Evolutionary conservation across 2,888 invertebrate species (phyloP).

Genomic region (Micoletzkya japonica): DNA sequence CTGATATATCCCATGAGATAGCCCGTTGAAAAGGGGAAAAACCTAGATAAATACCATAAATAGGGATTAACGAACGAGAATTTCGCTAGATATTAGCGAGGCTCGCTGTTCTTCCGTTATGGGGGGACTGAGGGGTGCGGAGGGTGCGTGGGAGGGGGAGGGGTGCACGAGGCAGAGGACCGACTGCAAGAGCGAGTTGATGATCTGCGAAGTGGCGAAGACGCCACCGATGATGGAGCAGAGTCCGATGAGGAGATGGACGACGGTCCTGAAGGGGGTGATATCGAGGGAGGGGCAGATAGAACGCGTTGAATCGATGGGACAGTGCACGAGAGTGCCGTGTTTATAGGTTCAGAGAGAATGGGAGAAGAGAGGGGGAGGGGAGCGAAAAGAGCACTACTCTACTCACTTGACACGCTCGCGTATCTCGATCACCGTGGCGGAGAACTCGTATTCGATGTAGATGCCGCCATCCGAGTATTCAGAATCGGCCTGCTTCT

Average conservation of each 20-base stretch:
- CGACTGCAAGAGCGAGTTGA: slow-evolving; percentile 39
- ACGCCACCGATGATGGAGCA: slow-evolving; percentile 91
- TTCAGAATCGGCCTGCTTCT: slow-evolving; percentile 47
- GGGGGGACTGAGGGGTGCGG: neutral
- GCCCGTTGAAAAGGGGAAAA: too few species aligned
- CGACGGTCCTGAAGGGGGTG: slow-evolving; percentile 59
- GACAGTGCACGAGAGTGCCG: neutral
- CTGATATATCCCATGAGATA: too few species aligned
- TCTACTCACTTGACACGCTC: slow-evolving; percentile 42
- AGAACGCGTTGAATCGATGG: neutral
- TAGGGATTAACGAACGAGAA: slow-evolving; percentile 4
- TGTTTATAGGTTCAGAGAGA: neutral
- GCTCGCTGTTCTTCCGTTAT: slow-evolving; percentile 6
- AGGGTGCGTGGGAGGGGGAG: neutral
- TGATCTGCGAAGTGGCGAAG: slow-evolving; percentile 79
- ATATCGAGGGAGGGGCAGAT: too few species aligned
- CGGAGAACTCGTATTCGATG: slow-evolving; percentile 58
- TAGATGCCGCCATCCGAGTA: slow-evolving; percentile 57
- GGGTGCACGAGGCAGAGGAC: slow-evolving; percentile 7
- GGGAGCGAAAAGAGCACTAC: neutral
- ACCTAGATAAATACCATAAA: neutral
- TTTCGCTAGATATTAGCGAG: slow-evolving; percentile 16
- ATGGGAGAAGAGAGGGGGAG: neutral
- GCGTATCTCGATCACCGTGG: slow-evolving; percentile 57
- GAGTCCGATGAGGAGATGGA: slow-evolving; percentile 81